Percentiles rank a stretch among this genome's conserved stretches.
phyloP scores from a whole-genome alignment of 2,888 invertebrate species.

The Lasioglossum zephyrum region DNA sequence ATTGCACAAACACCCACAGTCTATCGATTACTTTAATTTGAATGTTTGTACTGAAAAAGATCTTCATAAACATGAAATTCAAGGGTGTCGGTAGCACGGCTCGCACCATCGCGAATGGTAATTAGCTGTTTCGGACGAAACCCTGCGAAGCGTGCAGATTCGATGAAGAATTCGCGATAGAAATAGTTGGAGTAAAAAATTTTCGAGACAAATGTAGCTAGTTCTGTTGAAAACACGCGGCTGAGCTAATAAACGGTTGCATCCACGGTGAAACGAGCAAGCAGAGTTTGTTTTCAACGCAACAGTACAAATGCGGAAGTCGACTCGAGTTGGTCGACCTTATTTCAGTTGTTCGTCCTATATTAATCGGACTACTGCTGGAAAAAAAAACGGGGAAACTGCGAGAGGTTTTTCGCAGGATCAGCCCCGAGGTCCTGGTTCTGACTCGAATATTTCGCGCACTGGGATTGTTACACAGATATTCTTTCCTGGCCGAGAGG shows the following conservation, averaged over 20 bases:
- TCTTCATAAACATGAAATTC: not conserved
- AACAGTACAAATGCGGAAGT: not conserved
- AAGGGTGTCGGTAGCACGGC: too few species aligned
- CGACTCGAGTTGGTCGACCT: not conserved
- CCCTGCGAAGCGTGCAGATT: not conserved
- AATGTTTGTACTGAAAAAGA: not conserved
- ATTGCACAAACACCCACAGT: too few species aligned
- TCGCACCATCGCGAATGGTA: too few species aligned
- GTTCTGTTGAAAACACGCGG: not conserved
- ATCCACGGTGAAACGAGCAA: not conserved
- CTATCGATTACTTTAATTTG: not conserved
- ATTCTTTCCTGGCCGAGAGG: conserved; percentile 4
- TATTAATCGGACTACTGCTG: not conserved
- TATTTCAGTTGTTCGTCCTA: not conserved
- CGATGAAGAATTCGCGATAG: not conserved
- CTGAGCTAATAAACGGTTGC: not conserved
- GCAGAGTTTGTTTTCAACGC: not conserved
- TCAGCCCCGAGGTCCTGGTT: not conserved
- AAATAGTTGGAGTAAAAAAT: not conserved
- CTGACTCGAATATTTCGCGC: not conserved
- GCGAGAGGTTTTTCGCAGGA: conserved; percentile 9
- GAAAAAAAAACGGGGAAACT: not conserved
- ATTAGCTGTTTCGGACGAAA: not conserved
- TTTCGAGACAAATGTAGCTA: not conserved
- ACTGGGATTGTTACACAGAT: not conserved